Evolutionary conservation across 2,888 invertebrate genomes (phyloP).

Genomic region (Thymelicus acteon): DNA sequence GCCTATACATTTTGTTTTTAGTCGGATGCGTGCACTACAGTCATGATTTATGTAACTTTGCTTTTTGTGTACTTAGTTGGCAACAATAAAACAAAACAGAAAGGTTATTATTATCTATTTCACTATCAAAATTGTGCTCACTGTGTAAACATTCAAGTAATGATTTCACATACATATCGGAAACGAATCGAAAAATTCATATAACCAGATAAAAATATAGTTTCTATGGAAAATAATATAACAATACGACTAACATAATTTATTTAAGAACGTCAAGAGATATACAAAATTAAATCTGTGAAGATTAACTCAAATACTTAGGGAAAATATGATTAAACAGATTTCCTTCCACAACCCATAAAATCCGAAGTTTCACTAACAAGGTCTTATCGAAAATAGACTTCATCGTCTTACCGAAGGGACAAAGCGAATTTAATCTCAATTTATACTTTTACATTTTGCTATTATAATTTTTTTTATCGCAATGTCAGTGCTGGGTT

Average conservation of each 20-base stretch:
- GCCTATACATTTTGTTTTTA: background rate
- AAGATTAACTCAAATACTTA: slow-evolving; percentile 8
- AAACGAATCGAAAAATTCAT: background rate
- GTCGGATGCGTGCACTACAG: background rate
- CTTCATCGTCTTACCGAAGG: background rate
- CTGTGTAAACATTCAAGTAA: too few relatives aligned
- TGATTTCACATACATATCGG: background rate
- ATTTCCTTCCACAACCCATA: slow-evolving; percentile 4
- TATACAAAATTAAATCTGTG: background rate
- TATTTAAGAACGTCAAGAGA: background rate
- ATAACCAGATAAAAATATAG: too few relatives aligned
- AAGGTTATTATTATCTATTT: background rate
- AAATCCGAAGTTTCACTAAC: slow-evolving; percentile 13
- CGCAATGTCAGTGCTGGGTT: too few relatives aligned
- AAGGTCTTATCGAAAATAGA: slow-evolving; percentile 23
- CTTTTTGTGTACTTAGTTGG: background rate
- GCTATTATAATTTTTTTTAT: too few relatives aligned
- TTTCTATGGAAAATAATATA: too few relatives aligned
- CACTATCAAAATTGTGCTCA: too few relatives aligned
- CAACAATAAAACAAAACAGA: background rate
- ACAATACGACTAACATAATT: background rate
- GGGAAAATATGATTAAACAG: slow-evolving; percentile 12
- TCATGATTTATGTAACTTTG: background rate
- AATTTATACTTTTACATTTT: slow-evolving; percentile 8
- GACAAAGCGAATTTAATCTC: slow-evolving; percentile 1